Base-by-base conservation (phyloP, 2,888 invertebrate species). In the Pinctada fucata region DNA sequence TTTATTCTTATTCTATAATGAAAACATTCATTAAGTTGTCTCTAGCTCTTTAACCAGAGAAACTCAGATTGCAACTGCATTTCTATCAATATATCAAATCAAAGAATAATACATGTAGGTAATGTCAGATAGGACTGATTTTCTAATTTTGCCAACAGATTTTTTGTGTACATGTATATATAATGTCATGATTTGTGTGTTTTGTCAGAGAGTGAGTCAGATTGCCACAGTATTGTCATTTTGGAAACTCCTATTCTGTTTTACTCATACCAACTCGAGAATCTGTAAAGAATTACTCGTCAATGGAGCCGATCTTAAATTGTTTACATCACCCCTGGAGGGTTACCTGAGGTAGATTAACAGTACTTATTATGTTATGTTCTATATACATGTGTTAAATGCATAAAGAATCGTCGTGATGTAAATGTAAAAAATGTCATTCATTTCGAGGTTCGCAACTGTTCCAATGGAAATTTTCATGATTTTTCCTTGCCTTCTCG, bases 341-440 rank as follows among this genome's bases (percentile, higher is more conserved):
- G 90, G 90, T 48, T 90, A 88, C 79, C 84, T 90, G 3, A 90
- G 89, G 90, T 90, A 79, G 74, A 50, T 10, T 2, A 1, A 66
- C 31, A 31, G 31, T 31, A 31, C 31, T 31, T 31, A 3, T 6
- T 31, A 13, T 2, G 13, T n/a, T 48, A 64, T 45, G 64, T 47
- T 13, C 47, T 13, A 45, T 13, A 58, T 10, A 58, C 58, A 10
- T 58, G 58, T 58, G 58, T 8, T 58, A 13, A 58, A 58, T 58
- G 58, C 58, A 10, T 58, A 13, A 31, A 31, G 31, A 31, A 31
- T 31, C 1, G 31, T 31, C 1, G 31, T 31, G 31, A 1, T 31
- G 31, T 31, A 31, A 31, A 31, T 31, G 31, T 8, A 6, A 58
- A 58, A 10, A 8, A 58, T 13, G 49, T 79, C 52, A 67, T 65